Evolutionary conservation across 2,797 vertebrate genomes (phyloP).

Genomic region (Numenius phaeopus): DNA sequence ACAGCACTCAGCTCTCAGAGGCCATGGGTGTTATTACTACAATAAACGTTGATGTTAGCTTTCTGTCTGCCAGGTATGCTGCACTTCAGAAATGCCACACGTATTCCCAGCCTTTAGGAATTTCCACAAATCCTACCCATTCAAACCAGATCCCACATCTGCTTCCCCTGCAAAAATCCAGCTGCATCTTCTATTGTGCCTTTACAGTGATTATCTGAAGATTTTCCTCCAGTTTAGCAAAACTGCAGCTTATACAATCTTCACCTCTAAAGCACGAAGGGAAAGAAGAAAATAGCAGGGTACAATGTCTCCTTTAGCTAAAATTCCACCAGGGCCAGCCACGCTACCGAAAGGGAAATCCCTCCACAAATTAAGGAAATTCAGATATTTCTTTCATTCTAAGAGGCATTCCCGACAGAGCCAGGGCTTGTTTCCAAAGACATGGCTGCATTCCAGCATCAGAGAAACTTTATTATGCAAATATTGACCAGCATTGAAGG

Average conservation of each 20-base stretch:
- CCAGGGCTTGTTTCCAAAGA: constrained; percentile 44
- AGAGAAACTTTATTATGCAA: constrained; percentile 27
- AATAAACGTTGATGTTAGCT: not conserved
- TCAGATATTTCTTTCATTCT: constrained; percentile 7
- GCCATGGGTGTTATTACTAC: not conserved
- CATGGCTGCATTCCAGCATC: not conserved
- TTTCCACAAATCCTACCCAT: constrained; percentile 11
- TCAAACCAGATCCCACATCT: constrained; percentile 18
- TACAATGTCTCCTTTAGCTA: not conserved
- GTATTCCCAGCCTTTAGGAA: not conserved
- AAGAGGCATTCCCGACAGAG: constrained; percentile 4
- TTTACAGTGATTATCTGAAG: not conserved
- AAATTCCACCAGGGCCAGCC: not conserved
- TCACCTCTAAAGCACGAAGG: not conserved
- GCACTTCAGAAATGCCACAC: not conserved
- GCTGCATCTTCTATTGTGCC: not conserved
- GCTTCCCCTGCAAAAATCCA: constrained; percentile 14
- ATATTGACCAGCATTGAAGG: constrained; percentile 42
- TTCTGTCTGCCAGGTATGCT: not conserved
- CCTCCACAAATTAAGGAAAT: constrained; percentile 25
- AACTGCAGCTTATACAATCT: not conserved
- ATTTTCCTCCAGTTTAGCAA: not conserved
- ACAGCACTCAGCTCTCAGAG: not conserved
- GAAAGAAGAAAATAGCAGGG: not conserved
- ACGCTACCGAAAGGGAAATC: constrained; percentile 47